Evolutionary conservation across 2,888 invertebrate species (phyloP).

Genomic region (Charanyca ferruginea): DNA sequence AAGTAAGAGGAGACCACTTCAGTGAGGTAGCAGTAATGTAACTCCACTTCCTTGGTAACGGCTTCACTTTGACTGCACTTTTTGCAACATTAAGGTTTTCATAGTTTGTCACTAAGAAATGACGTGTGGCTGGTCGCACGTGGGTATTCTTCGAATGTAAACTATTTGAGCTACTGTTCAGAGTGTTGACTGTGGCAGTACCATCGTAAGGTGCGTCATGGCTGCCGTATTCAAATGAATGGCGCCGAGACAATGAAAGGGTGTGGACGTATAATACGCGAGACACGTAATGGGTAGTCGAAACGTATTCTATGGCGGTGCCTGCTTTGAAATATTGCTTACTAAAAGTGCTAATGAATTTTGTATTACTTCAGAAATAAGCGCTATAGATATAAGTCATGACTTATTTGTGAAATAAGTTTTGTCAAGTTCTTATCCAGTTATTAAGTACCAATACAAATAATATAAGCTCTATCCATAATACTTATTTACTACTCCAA

Average conservation of each 20-base stretch:
- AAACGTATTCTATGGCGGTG: constrained; percentile 8
- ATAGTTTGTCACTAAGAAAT: too few relatives aligned
- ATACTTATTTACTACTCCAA: too few relatives aligned
- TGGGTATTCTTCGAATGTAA: background rate
- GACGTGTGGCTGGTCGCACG: too few relatives aligned
- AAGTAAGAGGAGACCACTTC: background rate
- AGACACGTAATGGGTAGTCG: constrained; percentile 30
- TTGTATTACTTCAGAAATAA: background rate
- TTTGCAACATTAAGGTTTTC: background rate
- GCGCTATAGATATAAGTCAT: background rate
- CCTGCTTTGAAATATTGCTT: constrained; percentile 11
- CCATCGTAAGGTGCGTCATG: constrained; percentile 12
- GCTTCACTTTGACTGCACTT: background rate
- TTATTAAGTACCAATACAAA: too few relatives aligned
- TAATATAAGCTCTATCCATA: too few relatives aligned
- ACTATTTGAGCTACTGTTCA: constrained; percentile 1
- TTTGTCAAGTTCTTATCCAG: too few relatives aligned
- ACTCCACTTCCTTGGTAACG: background rate
- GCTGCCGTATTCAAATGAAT: constrained; percentile 34
- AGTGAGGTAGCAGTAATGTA: background rate
- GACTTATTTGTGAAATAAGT: background rate
- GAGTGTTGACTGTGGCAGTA: background rate
- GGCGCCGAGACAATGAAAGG: constrained; percentile 27
- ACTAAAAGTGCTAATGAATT: constrained; percentile 7
- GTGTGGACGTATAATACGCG: constrained; percentile 22